These are phyloP conservation scores for Chamaetylas fuelleborni DNA, from an alignment of 2,113 vertebrate genomes.

Conservation along the genomic window DNA sequence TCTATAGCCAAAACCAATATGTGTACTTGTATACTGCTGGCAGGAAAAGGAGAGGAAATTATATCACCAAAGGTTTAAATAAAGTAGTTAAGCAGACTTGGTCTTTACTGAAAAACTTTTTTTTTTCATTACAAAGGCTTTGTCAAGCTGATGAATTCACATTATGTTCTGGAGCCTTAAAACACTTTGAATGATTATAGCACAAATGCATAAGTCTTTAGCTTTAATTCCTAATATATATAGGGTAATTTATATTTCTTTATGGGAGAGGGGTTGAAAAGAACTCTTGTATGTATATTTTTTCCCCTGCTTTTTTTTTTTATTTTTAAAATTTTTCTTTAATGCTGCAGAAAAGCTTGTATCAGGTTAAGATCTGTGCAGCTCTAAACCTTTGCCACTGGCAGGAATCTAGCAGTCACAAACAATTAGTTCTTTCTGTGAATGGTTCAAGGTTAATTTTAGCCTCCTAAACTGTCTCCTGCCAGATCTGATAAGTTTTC, in stretches of 20 bases:
- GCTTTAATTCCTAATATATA: background rate
- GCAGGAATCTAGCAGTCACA: constrained; percentile 67
- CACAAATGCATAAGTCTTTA: background rate
- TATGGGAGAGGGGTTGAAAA: background rate
- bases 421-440: constrained; percentile 64
- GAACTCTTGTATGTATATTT: background rate
- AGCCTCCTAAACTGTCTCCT: constrained; percentile 64
- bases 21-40: background rate
- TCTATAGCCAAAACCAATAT: background rate
- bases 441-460: constrained; percentile 70
- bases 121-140: background rate
- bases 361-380: constrained; percentile 24
- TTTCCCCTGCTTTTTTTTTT: background rate
- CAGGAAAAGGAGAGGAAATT: background rate
- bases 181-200: background rate
- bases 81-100: background rate
- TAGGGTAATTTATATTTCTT: background rate
- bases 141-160: background rate
- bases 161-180: background rate
- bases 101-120: background rate
- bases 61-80: background rate
- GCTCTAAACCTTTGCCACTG: constrained; percentile 53
- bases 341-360: background rate
- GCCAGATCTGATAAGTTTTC: constrained; percentile 65
- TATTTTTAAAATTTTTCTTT: background rate